phyloP scores from a whole-genome alignment of 2,797 vertebrate genomes.

The Phoxinus dragarum region DNA sequence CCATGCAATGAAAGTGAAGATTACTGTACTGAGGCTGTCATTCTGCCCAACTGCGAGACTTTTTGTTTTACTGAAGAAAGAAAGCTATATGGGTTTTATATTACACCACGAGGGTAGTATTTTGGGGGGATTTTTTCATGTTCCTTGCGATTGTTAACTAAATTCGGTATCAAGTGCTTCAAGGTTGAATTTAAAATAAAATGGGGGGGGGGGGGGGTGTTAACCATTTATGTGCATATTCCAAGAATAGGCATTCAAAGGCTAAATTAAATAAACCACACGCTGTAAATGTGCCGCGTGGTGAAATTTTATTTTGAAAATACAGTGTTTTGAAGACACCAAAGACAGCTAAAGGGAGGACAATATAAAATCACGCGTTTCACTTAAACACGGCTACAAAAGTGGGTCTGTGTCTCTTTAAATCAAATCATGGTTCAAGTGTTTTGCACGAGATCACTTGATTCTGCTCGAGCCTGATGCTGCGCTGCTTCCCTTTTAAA shows the following conservation, averaged over 20 bases:
- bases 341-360: conserved; percentile 73
- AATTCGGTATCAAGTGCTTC: neutral
- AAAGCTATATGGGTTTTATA: neutral
- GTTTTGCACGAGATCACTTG: conserved; percentile 63
- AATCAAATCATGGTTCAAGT: conserved; percentile 70
- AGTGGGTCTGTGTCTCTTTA: conserved; percentile 63
- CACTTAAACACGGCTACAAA: neutral
- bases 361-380: conserved; percentile 51
- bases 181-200: conserved; percentile 5
- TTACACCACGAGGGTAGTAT: neutral
- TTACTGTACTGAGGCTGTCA: neutral
- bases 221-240: neutral
- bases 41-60: no score
- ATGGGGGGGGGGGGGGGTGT: neutral
- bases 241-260: neutral
- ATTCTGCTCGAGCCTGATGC: neutral
- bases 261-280: neutral
- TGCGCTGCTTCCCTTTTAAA: neutral
- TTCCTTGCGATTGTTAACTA: neutral
- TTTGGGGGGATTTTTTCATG: neutral
- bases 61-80: neutral
- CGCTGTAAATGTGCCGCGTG: conserved; percentile 1
- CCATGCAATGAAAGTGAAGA: neutral
- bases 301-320: conserved; percentile 65
- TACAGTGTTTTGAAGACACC: conserved; percentile 61